phyloP scores from a whole-genome alignment of 30 jellyfish, hydroid and myxozoan genomes.

The Nemopilema nomurai region DNA sequence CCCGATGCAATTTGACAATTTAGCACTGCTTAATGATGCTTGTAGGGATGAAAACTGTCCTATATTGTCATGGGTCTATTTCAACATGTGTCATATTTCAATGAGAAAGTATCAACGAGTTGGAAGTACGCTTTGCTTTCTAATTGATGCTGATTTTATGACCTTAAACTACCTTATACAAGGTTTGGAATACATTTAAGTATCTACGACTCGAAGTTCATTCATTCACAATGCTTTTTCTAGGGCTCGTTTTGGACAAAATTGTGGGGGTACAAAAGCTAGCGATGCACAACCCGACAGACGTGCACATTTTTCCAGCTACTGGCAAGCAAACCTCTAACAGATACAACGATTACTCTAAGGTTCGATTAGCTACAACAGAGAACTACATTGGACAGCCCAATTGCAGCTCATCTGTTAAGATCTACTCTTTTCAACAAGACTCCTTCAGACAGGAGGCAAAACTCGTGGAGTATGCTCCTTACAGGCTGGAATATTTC shows the following conservation, averaged over 20 bases:
- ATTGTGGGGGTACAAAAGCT: constrained; percentile 3
- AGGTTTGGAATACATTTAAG: too few species aligned
- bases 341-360: background rate
- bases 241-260: constrained; percentile 3
- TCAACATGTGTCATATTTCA: too few species aligned
- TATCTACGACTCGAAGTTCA: too few species aligned
- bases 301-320: background rate
- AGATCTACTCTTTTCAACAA: constrained; percentile 9
- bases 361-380: constrained; percentile 16
- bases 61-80: too few species aligned
- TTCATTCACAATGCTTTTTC: too few species aligned
- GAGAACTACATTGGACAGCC: constrained; percentile 37
- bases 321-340: background rate
- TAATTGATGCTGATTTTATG: too few species aligned
- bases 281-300: constrained; percentile 9
- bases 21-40: too few species aligned
- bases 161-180: too few species aligned
- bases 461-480: constrained; percentile 46
- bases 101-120: too few species aligned
- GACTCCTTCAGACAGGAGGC: constrained; percentile 7
- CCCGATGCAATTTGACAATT: too few species aligned
- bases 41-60: too few species aligned
- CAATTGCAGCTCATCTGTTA: constrained; percentile 36
- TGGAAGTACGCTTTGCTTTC: too few species aligned
- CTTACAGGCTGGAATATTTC: constrained; percentile 62